phyloP scores from a whole-genome alignment of 2,888 invertebrate genomes.

The Pyrocoelia pectoralis region DNA sequence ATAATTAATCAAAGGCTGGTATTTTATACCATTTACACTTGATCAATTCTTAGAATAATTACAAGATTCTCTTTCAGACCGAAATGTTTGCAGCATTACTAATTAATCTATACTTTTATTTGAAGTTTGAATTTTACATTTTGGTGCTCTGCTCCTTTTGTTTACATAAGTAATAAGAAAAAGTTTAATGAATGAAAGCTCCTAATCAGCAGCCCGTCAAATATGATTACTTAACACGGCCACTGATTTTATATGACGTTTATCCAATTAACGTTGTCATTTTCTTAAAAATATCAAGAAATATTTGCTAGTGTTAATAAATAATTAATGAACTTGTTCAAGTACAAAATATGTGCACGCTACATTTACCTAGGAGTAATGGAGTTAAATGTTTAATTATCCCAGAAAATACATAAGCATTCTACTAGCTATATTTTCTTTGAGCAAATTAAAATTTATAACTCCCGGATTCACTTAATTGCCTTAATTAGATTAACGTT shows the following conservation, averaged over 20 bases:
- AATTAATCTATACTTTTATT: no score
- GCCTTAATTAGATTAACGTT: slow-evolving; percentile 40
- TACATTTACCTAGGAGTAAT: not conserved
- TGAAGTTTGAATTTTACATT: no score
- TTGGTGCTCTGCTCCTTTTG: no score
- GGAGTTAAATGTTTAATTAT: slow-evolving; percentile 7
- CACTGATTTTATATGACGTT: no score
- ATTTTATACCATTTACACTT: slow-evolving; percentile 5
- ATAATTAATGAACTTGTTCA: not conserved
- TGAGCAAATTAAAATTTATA: slow-evolving; percentile 42
- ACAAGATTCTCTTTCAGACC: not conserved
- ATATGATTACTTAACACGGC: no score
- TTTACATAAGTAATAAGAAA: no score
- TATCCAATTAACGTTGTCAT: no score
- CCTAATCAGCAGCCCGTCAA: no score
- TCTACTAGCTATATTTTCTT: slow-evolving; percentile 24
- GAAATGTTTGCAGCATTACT: no score
- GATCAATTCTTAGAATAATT: slow-evolving; percentile 11
- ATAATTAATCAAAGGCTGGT: slow-evolving; percentile 19
- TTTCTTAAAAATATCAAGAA: no score
- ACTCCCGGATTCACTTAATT: slow-evolving; percentile 40
- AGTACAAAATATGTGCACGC: not conserved
- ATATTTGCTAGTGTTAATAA: not conserved
- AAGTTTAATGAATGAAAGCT: no score
- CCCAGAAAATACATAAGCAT: slow-evolving; percentile 18